A percentile compares a stretch with the other conserved stretches of the same genome.
Conservation (phyloP, 2,888 invertebrate species). For the Nymphalis urticae region DNA sequence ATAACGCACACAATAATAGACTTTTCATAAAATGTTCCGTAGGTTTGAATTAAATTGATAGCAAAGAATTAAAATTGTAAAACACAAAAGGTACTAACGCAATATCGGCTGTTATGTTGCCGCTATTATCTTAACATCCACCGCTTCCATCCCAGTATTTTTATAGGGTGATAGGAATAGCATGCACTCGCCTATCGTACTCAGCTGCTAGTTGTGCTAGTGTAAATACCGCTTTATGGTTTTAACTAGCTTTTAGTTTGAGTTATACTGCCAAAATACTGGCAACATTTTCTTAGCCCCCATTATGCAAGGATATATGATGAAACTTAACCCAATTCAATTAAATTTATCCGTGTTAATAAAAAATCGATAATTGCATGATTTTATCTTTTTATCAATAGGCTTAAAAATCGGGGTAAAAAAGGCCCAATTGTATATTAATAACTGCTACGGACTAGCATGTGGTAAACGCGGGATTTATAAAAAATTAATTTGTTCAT, state of each 20-base stretch:
- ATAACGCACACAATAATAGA: too few species aligned
- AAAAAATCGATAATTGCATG: constrained; percentile 20
- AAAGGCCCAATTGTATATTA: constrained; percentile 46
- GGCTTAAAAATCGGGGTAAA: constrained; percentile 32
- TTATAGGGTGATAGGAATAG: too few species aligned
- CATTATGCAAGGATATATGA: too few species aligned
- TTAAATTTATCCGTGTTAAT: neutral
- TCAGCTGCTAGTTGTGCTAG: too few species aligned
- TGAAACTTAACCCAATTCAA: neutral
- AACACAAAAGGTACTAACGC: too few species aligned
- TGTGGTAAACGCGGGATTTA: constrained; percentile 40
- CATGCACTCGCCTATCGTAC: too few species aligned
- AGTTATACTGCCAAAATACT: neutral
- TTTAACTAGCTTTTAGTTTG: too few species aligned
- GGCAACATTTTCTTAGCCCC: neutral
- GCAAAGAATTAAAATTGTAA: too few species aligned
- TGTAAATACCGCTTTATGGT: too few species aligned
- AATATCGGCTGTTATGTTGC: too few species aligned
- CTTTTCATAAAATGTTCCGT: neutral
- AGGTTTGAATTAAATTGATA: neutral
- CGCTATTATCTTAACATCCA: too few species aligned
- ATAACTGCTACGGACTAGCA: constrained; percentile 43
- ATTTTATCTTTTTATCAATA: constrained; percentile 28
- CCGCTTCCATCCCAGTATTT: too few species aligned
- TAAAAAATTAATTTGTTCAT: constrained; percentile 34